A percentile compares a stretch with the other conserved stretches of the same genome.
Conservation (phyloP, 2,797 vertebrate species). For the Brachyalestes nurse region DNA sequence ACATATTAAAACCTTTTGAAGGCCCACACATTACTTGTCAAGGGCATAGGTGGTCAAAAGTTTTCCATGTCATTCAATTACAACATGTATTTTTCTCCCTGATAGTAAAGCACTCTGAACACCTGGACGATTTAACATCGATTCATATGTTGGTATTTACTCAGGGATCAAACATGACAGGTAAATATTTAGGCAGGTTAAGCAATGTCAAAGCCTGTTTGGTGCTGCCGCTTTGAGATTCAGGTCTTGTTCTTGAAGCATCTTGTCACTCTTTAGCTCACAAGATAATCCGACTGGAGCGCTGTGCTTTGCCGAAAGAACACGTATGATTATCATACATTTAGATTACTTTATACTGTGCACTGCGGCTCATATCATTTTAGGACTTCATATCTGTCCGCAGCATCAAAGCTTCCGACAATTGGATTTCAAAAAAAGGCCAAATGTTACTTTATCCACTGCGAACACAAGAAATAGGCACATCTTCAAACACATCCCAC, state of each 20-base stretch:
- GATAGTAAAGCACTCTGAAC: conserved; percentile 1
- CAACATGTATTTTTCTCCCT: background rate
- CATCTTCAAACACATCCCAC: conserved; percentile 69
- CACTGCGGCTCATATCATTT: conserved; percentile 57
- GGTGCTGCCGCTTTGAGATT: conserved; percentile 4
- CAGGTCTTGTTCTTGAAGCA: conserved; percentile 8
- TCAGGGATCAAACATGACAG: conserved; percentile 76
- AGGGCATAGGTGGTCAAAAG: background rate
- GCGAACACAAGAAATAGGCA: conserved; percentile 65
- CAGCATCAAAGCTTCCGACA: conserved; percentile 65
- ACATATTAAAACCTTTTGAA: too few relatives aligned
- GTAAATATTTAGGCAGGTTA: conserved; percentile 83
- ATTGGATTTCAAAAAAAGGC: conserved; percentile 68
- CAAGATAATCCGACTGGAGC: background rate
- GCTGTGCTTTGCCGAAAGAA: conserved; percentile 23
- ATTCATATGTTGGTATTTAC: conserved; percentile 45
- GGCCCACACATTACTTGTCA: background rate
- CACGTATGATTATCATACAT: conserved; percentile 65
- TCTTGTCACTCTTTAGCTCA: background rate
- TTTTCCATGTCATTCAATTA: background rate
- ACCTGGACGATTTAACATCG: conserved; percentile 29
- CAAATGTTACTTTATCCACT: conserved; percentile 68
- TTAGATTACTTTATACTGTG: conserved; percentile 61
- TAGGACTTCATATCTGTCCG: conserved; percentile 61
- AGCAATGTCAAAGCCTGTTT: conserved; percentile 70